These are phyloP conservation scores for Bos javanicus DNA, from an alignment of 2,113 vertebrate species.

Conservation along the genomic window DNA sequence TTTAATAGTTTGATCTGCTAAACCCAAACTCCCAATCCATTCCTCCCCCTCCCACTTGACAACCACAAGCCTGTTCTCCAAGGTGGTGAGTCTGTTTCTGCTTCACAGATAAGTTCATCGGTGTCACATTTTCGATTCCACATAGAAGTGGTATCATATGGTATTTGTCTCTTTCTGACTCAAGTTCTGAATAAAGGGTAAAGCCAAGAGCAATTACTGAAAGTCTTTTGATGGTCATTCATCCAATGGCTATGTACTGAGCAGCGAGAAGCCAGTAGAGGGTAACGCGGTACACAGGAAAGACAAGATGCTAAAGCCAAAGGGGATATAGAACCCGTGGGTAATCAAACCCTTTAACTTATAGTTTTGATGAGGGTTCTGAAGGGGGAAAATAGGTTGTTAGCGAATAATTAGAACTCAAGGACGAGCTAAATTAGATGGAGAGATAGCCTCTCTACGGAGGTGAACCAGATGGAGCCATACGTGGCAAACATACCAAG, in stretches of 20 bases:
- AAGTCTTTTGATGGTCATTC: not conserved
- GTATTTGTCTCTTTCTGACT: not conserved
- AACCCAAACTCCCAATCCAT: not conserved
- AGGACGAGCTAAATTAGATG: not conserved
- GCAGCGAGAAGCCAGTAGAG: not conserved
- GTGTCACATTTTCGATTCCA: not conserved
- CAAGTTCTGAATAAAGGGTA: not conserved
- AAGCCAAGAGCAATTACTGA: not conserved
- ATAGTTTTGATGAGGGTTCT: not conserved
- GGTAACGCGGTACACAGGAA: not conserved
- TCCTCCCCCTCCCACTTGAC: no score
- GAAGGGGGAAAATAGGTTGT: not conserved
- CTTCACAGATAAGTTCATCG: not conserved
- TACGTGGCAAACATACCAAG: not conserved
- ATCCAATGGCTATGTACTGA: not conserved
- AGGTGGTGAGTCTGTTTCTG: not conserved
- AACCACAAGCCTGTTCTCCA: not conserved
- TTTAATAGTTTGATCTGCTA: not conserved
- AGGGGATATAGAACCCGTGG: not conserved
- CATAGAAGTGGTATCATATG: not conserved
- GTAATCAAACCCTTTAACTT: not conserved
- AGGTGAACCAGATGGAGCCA: not conserved
- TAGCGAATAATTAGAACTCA: not conserved
- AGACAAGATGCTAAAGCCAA: not conserved
- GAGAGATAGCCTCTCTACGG: not conserved